phyloP scores from a whole-genome alignment of 2,113 vertebrate genomes.

The Aegypius monachus region DNA sequence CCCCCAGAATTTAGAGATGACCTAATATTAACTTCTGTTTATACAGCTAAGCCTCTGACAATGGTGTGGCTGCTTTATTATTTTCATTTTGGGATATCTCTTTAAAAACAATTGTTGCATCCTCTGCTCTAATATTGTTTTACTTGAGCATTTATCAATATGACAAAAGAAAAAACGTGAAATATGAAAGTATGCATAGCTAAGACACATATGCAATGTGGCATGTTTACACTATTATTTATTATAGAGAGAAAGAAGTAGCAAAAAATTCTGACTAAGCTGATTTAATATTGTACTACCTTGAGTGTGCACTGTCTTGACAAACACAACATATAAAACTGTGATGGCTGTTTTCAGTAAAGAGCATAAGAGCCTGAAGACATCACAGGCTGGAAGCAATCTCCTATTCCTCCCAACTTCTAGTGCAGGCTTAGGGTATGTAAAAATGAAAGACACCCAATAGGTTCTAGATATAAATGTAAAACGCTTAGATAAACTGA shows the following conservation, averaged over 20 bases:
- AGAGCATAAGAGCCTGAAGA: background rate
- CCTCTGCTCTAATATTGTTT: background rate
- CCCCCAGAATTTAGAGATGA: background rate
- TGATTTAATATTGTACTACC: background rate
- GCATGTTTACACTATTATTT: background rate
- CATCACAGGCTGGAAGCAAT: rapidly evolving
- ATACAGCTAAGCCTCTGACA: background rate
- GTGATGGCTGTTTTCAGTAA: background rate
- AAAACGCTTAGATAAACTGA: background rate
- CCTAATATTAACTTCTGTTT: background rate
- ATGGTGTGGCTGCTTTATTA: background rate
- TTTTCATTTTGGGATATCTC: background rate
- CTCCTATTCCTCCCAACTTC: background rate
- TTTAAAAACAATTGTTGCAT: background rate
- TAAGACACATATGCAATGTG: background rate
- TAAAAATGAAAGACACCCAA: background rate
- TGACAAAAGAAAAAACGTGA: background rate
- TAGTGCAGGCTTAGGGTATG: background rate
- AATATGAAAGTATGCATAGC: background rate
- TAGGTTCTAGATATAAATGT: background rate
- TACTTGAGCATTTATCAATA: background rate
- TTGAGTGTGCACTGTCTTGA: background rate
- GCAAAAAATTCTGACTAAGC: background rate
- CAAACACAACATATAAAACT: background rate
- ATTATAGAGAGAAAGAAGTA: background rate